Base-by-base conservation (phyloP, 2,888 invertebrate genomes). In the Nudaria mundana region DNA sequence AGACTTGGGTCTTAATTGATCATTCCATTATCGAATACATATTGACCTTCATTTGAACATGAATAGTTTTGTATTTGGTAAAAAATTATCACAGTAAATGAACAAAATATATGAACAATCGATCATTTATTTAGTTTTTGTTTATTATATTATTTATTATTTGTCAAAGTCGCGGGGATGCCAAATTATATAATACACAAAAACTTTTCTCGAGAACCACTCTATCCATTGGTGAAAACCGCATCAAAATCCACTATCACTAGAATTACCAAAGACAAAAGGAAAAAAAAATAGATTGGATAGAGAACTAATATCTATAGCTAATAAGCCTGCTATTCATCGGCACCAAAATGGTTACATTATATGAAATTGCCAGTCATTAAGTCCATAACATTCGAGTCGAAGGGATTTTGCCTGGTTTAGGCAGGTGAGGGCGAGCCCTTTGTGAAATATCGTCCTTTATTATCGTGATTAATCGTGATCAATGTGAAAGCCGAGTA, bases 381-480 rank as follows among this genome's bases (percentile, higher is more conserved):
- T 55, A 52, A 41, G 44, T 25, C 26, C 43, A 40, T 44, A 48
- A 54, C 47, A 47, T 34, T n/a, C 48, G 38, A 31, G 35, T 30
- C 25, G 25, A 4, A 13, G 12, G 40, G 12, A 18, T 35, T 35
- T 31, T 32, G 30, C 18, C 23, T 37, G 5, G 29, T 44, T 44
- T 40, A 25, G 18, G 24, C 44, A 42, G 44, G 40, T 29, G 28
- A 34, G 15, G 22, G 22, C 11, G 32, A 34, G 34, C 49, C 44
- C 46, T 46, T 52, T 52, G 46, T 57, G 40, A 53, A 56, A 52
- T 45, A 44, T 56, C 52, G 10, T 31, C 50, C 54, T 54, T 56
- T 49, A 56, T 56, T 45, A 29, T 37, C 26, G 37, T 56, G 42
- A 56, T 56, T 58, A 58, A 56, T 58, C 38, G n/a, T n/a, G n/a